Conservation (phyloP, 2,113 vertebrate genomes). For the Cyanoramphus novaezelandiae region DNA sequence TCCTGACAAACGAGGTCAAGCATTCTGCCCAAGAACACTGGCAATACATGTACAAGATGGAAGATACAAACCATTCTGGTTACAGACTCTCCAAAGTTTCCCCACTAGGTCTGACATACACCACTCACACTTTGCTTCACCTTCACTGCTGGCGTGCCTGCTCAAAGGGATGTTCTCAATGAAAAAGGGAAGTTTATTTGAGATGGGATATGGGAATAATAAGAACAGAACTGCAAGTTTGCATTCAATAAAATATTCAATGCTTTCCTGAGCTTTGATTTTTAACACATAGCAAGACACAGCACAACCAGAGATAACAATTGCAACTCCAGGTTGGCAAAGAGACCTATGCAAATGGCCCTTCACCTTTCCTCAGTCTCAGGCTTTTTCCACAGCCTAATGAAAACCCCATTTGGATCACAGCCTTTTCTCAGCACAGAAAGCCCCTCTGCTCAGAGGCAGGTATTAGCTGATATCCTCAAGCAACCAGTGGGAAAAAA, state of each 20-base stretch:
- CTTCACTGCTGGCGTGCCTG: background rate
- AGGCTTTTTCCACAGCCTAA: background rate
- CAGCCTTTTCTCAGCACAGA: background rate
- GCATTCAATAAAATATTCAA: background rate
- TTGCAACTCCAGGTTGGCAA: background rate
- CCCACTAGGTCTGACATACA: background rate
- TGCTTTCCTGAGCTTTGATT: background rate
- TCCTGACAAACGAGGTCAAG: background rate
- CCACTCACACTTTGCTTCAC: background rate
- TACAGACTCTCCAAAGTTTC: background rate
- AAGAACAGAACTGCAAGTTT: background rate
- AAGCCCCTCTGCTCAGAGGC: background rate
- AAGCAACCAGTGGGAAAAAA: background rate
- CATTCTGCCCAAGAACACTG: background rate
- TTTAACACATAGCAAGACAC: background rate
- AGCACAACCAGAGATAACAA: background rate
- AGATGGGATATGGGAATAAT: background rate
- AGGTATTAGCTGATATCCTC: background rate
- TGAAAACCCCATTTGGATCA: background rate
- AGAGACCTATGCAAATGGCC: background rate
- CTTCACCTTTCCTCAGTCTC: background rate
- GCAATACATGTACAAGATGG: background rate
- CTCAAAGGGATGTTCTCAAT: background rate
- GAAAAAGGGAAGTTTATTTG: background rate
- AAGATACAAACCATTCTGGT: background rate